Percentiles rank a stretch among this genome's conserved stretches.
Conservation (phyloP, 1,140 invertebrate species). For the Sogatella furcifera region DNA sequence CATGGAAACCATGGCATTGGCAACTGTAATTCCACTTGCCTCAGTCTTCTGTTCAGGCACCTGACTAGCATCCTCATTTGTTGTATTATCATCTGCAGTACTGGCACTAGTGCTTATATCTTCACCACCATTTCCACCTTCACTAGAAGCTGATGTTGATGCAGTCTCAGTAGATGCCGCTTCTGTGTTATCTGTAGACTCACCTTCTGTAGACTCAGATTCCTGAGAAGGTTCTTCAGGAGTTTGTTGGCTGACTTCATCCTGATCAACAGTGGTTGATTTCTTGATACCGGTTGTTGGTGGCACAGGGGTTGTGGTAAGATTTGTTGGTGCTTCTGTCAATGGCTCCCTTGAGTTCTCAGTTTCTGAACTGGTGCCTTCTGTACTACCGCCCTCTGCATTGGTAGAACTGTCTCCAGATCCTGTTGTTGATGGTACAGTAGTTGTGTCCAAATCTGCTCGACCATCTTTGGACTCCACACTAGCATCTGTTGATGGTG, state of each 20-base stretch:
- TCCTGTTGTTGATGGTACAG: neutral
- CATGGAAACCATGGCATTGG: constrained; percentile 3
- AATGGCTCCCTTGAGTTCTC: neutral
- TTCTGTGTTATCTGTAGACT: neutral
- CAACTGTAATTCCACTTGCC: neutral
- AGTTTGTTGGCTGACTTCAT: too few relatives aligned
- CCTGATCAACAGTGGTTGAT: neutral
- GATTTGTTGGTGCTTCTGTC: neutral
- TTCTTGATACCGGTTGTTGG: neutral
- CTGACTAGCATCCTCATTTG: neutral
- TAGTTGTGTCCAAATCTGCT: constrained; percentile 9
- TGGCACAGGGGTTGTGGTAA: neutral
- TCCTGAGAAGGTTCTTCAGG: too few relatives aligned
- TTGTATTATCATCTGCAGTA: neutral
- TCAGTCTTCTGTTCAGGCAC: neutral
- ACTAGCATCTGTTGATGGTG: constrained; percentile 5
- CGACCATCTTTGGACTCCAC: neutral
- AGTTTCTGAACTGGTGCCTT: neutral
- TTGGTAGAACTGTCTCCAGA: too few relatives aligned
- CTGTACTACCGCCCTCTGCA: neutral
- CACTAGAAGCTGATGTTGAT: neutral
- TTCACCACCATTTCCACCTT: neutral
- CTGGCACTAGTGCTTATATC: neutral
- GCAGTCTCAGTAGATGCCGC: neutral
- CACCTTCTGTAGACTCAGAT: too few relatives aligned